Base-by-base conservation (phyloP, 2,797 vertebrate species). In the Lutjanus argentimaculatus region DNA sequence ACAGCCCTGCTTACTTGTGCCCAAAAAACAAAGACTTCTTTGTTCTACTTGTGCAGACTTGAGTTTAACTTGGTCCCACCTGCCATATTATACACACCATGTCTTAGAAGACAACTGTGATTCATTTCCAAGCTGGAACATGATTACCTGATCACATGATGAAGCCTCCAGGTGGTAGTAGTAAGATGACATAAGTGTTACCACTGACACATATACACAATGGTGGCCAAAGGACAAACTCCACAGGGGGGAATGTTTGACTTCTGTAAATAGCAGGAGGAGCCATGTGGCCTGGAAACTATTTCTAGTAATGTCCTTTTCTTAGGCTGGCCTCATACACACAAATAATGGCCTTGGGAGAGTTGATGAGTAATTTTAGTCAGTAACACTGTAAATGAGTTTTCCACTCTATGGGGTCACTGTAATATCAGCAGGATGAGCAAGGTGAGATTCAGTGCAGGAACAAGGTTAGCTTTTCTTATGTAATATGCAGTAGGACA, bases 261-360 rank as follows among this genome's bases (percentile, higher is more conserved):
- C 80, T 59, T 79, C 88, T 92, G 43, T 89, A 89, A 93, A 93
- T 94, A 92, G 87, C 79, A 52, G 52, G 71, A 74, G 77, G 70
- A 81, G 73, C 25, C 80, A 75, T 85, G 87, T 93, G 91, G 92
- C 90, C 88, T 94, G 94, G 95, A 95, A 95, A 94, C 86, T 92
- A 95, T 95, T 94, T 72, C 72, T 87, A 88, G 91, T 91, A 92
- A 93, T 94, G 89, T 82, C 88, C 85, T 94, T 93, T 93, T 93
- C 88, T 93, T 92, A 94, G 92, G 51, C 79, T 46, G 77, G 82
- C 83, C 56, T 72, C 86, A 77, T 22, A 63, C 48, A 87, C 75
- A 73, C 67, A 77, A 43, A 85, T 71, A 81, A 75, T 48, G 55
- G 48, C 81, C 84, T 84, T 87, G 49, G 86, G 88, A 79, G 80